Conservation (phyloP, 2,797 vertebrate genomes). For the Hippopotamyrus pictus region DNA sequence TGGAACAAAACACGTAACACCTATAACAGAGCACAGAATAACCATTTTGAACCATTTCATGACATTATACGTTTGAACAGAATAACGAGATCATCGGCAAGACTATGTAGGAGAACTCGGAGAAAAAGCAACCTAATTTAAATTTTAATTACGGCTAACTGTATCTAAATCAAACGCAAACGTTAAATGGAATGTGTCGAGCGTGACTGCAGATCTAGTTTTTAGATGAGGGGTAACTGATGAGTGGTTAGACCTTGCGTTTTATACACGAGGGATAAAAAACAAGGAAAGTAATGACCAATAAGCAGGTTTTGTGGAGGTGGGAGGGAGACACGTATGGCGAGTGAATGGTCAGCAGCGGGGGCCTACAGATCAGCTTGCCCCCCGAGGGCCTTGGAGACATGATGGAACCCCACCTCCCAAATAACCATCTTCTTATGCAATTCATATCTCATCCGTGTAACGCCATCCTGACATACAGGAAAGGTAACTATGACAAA, state of each 20-base stretch:
- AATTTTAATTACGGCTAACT: not conserved
- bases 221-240: not conserved
- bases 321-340: not conserved
- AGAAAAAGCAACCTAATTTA: not conserved
- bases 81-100: not conserved
- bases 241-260: not conserved
- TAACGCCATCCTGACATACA: conserved; percentile 4
- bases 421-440: conserved; percentile 10
- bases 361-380: not conserved
- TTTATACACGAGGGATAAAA: not conserved
- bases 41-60: not conserved
- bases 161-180: not conserved
- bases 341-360: not conserved
- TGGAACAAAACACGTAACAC: not conserved
- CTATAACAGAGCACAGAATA: not conserved
- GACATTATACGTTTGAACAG: not conserved
- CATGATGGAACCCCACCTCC: conserved; percentile 3
- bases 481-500: conserved; percentile 14
- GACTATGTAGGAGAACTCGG: not conserved
- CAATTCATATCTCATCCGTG: not conserved
- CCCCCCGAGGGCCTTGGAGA: not conserved
- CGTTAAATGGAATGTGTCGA: not conserved
- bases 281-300: not conserved
- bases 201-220: not conserved
- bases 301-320: not conserved